Base-by-base conservation (phyloP, 2,888 invertebrate species). In the Cosmopolites sordidus region DNA sequence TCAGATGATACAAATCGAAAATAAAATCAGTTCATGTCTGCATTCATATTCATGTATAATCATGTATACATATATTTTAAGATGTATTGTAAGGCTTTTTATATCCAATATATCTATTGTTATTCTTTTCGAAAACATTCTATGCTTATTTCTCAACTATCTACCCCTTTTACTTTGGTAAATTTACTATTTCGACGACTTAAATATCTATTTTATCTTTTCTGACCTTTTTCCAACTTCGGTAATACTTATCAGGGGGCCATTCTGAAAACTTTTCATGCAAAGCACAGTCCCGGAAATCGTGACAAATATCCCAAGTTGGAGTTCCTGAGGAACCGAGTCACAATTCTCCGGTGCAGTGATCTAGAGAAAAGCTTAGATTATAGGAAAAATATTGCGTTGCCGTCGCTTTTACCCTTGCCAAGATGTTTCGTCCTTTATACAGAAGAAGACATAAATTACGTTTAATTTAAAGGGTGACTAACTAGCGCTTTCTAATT, bases 241-340 rank as follows among this genome's bases (percentile, higher is more conserved):
- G 30, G 42, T 39, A 48, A 54, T 46, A 49, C 54, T 45, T 54
- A 49, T 42, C 45, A 38, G 41, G 17, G 8, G 18, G 50, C 37
- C 43, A 43, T 37, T 46, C 41, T 54, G 42, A 40, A 29, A 54
- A 54, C 43, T 54, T 54, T 39, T 15, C 47, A 43, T 45, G 30
- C 49, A 37, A 43, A 50, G 43, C 37, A 40, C 53, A 43, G 43
- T 53, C 42, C 16, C 48, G 30, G 43, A 52, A 49, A 45, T 56
- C 56, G 52, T 56, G 56, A 56, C 52, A 56, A 56, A 56, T 56
- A 47, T 52, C 43, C 49, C 39, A 49, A 52, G 56, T 56, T 56
- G 37, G 33, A 33, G 43, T 8, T 22, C 22, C 22, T 22, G 8
- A 22, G 42, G 33, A 48, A 30, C 44, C 33, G 39, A 27, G 45